These are phyloP conservation scores for Clusia tigrina DNA, from an alignment of 2,888 invertebrate species.

Conservation along the genomic window DNA sequence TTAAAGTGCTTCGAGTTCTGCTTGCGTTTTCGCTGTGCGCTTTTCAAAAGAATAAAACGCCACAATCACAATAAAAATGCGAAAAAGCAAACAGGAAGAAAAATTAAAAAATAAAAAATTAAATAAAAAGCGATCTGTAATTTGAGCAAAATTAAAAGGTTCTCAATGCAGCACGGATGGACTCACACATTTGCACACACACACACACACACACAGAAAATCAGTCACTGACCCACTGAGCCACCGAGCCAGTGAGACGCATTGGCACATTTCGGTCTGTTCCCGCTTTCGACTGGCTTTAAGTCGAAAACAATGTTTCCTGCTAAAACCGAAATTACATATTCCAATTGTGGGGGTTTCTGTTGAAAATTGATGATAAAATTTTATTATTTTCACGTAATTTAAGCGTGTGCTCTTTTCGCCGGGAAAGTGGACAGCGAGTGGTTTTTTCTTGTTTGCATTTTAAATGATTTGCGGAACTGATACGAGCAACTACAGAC, in stretches of 20 bases:
- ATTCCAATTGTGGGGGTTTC: slow-evolving; percentile 1
- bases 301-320: slow-evolving; percentile 7
- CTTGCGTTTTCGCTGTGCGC: too few relatives aligned
- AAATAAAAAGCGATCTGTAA: slow-evolving; percentile 26
- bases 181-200: slow-evolving; percentile 9
- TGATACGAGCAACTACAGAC: background rate
- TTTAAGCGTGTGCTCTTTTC: background rate
- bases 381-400: slow-evolving; percentile 13
- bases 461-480: background rate
- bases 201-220: background rate
- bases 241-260: background rate
- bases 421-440: too few relatives aligned
- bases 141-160: slow-evolving; percentile 33
- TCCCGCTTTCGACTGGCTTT: background rate
- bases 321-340: slow-evolving; percentile 9
- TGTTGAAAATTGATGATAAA: slow-evolving; percentile 14
- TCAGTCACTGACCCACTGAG: background rate
- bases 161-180: slow-evolving; percentile 18
- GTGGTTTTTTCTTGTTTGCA: background rate
- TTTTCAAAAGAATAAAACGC: background rate
- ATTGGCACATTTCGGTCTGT: slow-evolving; percentile 2
- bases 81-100: slow-evolving; percentile 1
- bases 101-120: background rate
- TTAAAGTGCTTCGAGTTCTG: slow-evolving; percentile 22
- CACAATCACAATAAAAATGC: too few relatives aligned